phyloP scores from a whole-genome alignment of 2,888 invertebrate species.

The Cataglyphis cursor region DNA sequence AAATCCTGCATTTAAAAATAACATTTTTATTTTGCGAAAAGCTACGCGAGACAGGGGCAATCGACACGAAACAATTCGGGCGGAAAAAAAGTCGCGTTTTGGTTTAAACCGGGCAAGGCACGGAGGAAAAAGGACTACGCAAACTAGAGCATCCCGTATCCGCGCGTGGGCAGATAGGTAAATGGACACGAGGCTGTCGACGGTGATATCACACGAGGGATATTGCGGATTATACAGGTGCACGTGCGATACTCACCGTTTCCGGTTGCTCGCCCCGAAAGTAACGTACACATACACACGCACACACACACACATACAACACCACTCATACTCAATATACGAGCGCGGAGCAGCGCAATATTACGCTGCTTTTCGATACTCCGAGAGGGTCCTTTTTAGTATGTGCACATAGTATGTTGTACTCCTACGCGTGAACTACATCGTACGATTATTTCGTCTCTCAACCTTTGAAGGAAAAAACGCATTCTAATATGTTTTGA shows the following conservation, averaged over 20 bases:
- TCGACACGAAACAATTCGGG: slow-evolving; percentile 35
- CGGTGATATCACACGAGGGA: slow-evolving; percentile 63
- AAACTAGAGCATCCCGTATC: slow-evolving; percentile 21
- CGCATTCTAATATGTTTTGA: slow-evolving; percentile 38
- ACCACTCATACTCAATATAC: slow-evolving; percentile 15
- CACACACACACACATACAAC: slow-evolving; percentile 19
- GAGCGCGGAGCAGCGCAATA: slow-evolving; percentile 67
- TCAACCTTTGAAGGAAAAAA: slow-evolving; percentile 10
- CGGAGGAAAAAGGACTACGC: slow-evolving; percentile 34
- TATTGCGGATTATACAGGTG: slow-evolving; percentile 77
- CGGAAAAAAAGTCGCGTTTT: slow-evolving; percentile 43
- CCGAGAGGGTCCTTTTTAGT: slow-evolving; percentile 65
- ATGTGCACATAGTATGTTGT: slow-evolving; percentile 27
- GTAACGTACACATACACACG: slow-evolving; percentile 63
- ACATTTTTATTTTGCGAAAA: slow-evolving; percentile 31
- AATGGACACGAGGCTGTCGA: slow-evolving; percentile 54
- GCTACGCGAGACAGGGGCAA: background rate
- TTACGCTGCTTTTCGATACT: slow-evolving; percentile 76
- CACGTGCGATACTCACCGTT: slow-evolving; percentile 64
- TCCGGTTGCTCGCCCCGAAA: slow-evolving; percentile 63
- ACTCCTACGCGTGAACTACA: slow-evolving; percentile 31
- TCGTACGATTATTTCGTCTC: slow-evolving; percentile 40
- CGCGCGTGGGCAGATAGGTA: slow-evolving; percentile 49
- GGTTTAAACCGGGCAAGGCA: slow-evolving; percentile 31
- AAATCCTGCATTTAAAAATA: slow-evolving; percentile 2